Percentiles rank a stretch among this genome's conserved stretches.
These are phyloP conservation scores for Pachyrhynchus sulphureomaculatus DNA, from an alignment of 1,140 invertebrate genomes.

Conservation along the genomic window DNA sequence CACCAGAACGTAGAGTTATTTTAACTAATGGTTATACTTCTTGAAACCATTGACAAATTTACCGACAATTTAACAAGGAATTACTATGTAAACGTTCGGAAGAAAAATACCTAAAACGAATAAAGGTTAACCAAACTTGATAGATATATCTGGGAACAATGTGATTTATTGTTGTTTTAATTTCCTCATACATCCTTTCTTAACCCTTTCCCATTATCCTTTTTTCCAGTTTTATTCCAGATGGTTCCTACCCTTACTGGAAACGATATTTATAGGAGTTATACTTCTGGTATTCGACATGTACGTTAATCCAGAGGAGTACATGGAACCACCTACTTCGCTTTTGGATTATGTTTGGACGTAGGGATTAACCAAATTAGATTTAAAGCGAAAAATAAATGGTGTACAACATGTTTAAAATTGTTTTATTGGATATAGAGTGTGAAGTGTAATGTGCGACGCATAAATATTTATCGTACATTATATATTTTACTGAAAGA, in stretches of 20 bases:
- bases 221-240: slow-evolving; percentile 40
- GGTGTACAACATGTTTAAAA: not conserved
- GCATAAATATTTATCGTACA: too few species aligned
- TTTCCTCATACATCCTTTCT: slow-evolving; percentile 2
- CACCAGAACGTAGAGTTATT: too few species aligned
- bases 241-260: slow-evolving; percentile 36
- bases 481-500: too few species aligned
- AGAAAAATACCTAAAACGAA: too few species aligned
- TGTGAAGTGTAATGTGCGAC: too few species aligned
- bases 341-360: slow-evolving; percentile 20
- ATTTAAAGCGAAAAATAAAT: not conserved
- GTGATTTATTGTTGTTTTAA: too few species aligned
- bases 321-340: slow-evolving; percentile 13
- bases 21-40: too few species aligned
- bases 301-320: slow-evolving; percentile 36
- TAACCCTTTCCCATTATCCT: slow-evolving; percentile 10
- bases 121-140: too few species aligned
- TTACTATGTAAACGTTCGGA: too few species aligned
- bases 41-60: too few species aligned
- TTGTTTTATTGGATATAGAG: not conserved
- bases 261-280: slow-evolving; percentile 34
- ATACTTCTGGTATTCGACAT: slow-evolving; percentile 39
- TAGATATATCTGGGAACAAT: too few species aligned
- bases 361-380: slow-evolving; percentile 10
- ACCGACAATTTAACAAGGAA: too few species aligned